Base-by-base conservation (phyloP, 2,888 invertebrate genomes). In the Euzetes globulus region DNA sequence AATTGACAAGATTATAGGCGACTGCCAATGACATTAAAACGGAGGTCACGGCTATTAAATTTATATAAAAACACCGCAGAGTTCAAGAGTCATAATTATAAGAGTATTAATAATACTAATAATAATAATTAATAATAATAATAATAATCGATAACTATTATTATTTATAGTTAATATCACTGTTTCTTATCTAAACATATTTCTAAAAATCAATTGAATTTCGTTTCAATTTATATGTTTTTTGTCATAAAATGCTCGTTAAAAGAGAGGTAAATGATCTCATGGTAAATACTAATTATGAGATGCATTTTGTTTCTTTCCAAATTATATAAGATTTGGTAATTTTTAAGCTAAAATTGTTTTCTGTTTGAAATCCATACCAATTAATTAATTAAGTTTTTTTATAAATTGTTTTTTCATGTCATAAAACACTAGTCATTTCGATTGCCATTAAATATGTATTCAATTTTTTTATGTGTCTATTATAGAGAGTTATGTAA, bases 21-120 rank as follows among this genome's bases (percentile, higher is more conserved):
- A 58, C 58, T 58, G 58, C 58, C 58, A 58, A 58, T 58, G 58
- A 58, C 58, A 58, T 58, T 58, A n/a, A n/a, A n/a, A 58, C 22
- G 19, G 25, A 9, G 58, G 58, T 22, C 58, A 58, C 58, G 58
- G 58, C 25, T 58, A 3, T 11, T 15, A 58, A 7, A 6, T 9
- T 25, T 25, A 25, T 17, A 4, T 4, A 22, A 5, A 47, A 17
- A 47, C 15, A 11, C 17, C n/a, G n/a, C n/a, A n/a, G n/a, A n/a
- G n/a, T n/a, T n/a, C n/a, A n/a, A n/a, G n/a, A n/a, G n/a, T n/a
- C n/a, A n/a, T n/a, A n/a, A n/a, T n/a, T n/a, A n/a, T n/a, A n/a
- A n/a, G n/a, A n/a, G n/a, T n/a, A n/a, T n/a, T n/a, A n/a, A n/a
- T n/a, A n/a, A n/a, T n/a, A n/a, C n/a, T n/a, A n/a, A n/a, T n/a